Evolutionary conservation across 2,888 invertebrate species (phyloP), one percentile per base, ranked within the genome.

Genomic region (Tinea trinotella): DNA sequence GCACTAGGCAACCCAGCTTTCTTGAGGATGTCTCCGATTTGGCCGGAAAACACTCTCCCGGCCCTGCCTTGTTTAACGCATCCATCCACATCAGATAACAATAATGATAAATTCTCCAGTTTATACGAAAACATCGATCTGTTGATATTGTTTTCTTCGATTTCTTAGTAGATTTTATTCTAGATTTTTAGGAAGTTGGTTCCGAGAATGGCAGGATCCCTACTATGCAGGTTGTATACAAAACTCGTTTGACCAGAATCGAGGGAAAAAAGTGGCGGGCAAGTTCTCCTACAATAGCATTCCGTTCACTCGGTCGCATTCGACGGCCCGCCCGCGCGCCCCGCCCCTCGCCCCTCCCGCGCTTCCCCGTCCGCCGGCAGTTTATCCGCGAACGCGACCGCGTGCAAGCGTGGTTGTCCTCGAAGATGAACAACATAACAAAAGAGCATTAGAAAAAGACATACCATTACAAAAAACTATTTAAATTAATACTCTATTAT

Each of bases 251-350:
- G 82, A 84, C 84, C 80, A 84, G 84, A 85, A 78, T 78, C 68
- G 70, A 76, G 76, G 77, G 76, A 81, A 75, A 66, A 69, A 83
- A 82, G 80, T 83, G 77, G 82, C 83, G 15, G 76, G 81, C 79
- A 76, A 83, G 80, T 81, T 84, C 80, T 82, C 84, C 84, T 82
- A 83, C 84, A 83, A 84, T 84, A 81, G 84, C 84, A 84, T 84
- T 83, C 83, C 80, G 69, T 62, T 68, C 61, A n/a, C 18, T 20
- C 24, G 17, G 22, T 60, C 66, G 56, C 24, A 17, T 22, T 60
- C 66, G 56, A 63, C 66, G 72, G 64, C 63, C 75, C 76, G 74
- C 75, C 75, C 71, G 74, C 74, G 74, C 64, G 63, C 74, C 73
- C 75, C 78, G 73, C 72, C 73, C 64, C 71, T 64, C 63, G 68